phyloP scores from a whole-genome alignment of 2,888 invertebrate genomes.

The Dasysyrphus tricinctus region DNA sequence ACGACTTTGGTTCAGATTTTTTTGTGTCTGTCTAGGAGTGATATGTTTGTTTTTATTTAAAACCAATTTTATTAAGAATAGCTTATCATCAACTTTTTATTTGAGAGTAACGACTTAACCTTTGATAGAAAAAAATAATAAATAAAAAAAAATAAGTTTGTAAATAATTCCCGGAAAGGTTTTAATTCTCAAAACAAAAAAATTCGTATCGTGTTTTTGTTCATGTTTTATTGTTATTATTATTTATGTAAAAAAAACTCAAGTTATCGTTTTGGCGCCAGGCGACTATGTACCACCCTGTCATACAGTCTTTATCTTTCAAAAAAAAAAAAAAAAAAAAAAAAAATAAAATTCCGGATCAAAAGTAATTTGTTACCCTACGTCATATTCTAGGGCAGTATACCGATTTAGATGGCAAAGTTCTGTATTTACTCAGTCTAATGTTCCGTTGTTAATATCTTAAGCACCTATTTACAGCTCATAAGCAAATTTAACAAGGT shows the following conservation, averaged over 20 bases:
- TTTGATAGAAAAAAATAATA: no score
- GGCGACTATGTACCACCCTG: not conserved
- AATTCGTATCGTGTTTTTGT: not conserved
- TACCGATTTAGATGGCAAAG: constrained; percentile 25
- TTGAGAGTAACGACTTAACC: no score
- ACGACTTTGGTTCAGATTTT: no score
- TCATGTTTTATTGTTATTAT: not conserved
- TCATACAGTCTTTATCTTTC: not conserved
- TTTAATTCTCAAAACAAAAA: no score
- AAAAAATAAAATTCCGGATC: not conserved
- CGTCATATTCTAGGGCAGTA: constrained; percentile 28
- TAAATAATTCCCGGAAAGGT: no score
- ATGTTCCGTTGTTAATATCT: constrained; percentile 66
- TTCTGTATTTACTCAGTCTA: constrained; percentile 55
- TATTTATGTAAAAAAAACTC: not conserved
- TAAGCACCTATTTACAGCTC: constrained; percentile 58
- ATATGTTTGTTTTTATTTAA: no score
- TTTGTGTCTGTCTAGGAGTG: no score
- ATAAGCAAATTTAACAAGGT: constrained; percentile 57
- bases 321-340: constrained; percentile 2
- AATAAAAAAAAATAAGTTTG: no score
- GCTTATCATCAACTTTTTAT: no score
- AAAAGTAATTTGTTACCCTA: constrained; percentile 55
- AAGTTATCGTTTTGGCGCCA: no score
- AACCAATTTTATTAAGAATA: no score